These are phyloP conservation scores for Nycteola revayana DNA, from an alignment of 2,888 invertebrate genomes.

Conservation along the genomic window DNA sequence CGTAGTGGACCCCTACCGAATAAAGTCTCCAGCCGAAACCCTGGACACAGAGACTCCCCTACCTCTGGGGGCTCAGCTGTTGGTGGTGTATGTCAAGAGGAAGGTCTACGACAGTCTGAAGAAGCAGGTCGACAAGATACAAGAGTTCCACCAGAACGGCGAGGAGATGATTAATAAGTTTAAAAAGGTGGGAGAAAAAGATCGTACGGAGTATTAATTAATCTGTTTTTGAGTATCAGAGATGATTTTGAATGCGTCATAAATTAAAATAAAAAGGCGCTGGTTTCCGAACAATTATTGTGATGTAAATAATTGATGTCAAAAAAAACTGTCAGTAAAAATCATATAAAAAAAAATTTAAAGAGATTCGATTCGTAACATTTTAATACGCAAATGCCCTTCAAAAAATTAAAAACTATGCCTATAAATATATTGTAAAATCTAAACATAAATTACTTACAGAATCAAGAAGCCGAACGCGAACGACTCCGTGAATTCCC, in stretches of 20 bases:
- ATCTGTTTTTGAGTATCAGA: too few relatives aligned
- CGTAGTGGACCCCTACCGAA: constrained; percentile 91
- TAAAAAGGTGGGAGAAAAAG: constrained; percentile 68
- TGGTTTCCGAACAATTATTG: too few relatives aligned
- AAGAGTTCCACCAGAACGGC: constrained; percentile 64
- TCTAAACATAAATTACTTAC: constrained; percentile 7
- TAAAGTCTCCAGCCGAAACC: constrained; percentile 90
- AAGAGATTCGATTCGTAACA: too few relatives aligned
- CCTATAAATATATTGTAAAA: too few relatives aligned
- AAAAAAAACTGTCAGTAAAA: too few relatives aligned
- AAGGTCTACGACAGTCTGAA: constrained; percentile 82
- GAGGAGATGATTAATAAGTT: constrained; percentile 69
- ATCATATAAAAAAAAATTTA: too few relatives aligned
- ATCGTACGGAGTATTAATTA: too few relatives aligned
- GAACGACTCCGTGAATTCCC: constrained; percentile 76
- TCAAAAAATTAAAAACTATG: too few relatives aligned
- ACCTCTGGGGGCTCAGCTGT: constrained; percentile 90
- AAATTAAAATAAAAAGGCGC: too few relatives aligned
- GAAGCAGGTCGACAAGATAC: constrained; percentile 53
- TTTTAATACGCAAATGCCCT: too few relatives aligned
- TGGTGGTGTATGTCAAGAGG: constrained; percentile 88
- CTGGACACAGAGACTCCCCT: constrained; percentile 85
- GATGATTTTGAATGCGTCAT: too few relatives aligned
- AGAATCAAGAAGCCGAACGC: constrained; percentile 72
- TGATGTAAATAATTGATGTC: too few relatives aligned